Conservation (phyloP, 2,888 invertebrate species). For the Ectobius pallidus region DNA sequence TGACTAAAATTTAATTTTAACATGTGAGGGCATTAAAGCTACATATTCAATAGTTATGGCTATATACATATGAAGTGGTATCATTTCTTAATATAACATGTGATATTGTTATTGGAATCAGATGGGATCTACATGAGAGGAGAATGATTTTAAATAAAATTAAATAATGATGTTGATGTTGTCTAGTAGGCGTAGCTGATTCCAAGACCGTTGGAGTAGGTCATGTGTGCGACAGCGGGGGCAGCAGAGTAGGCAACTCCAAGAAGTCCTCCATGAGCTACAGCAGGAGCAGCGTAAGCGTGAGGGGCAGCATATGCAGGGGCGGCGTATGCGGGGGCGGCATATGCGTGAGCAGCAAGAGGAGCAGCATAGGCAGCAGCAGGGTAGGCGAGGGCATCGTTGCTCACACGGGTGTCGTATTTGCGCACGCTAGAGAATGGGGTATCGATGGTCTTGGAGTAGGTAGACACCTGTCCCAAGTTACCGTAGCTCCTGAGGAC, state of each 20-base stretch:
- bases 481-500: conserved; percentile 66
- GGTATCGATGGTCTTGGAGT: conserved; percentile 72
- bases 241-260: conserved; percentile 66
- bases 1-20: too few relatives aligned
- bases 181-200: conserved; percentile 62
- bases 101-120: too few relatives aligned
- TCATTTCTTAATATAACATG: too few relatives aligned
- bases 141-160: too few relatives aligned
- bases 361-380: conserved; percentile 43
- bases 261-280: conserved; percentile 52
- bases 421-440: conserved; percentile 75
- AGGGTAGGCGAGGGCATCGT: conserved; percentile 42
- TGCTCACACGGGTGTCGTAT: conserved; percentile 66
- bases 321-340: conserved; percentile 46
- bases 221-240: conserved; percentile 67
- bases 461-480: conserved; percentile 69
- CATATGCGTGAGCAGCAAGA: conserved; percentile 45
- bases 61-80: too few relatives aligned
- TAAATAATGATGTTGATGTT: too few relatives aligned
- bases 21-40: too few relatives aligned
- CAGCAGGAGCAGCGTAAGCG: conserved; percentile 40
- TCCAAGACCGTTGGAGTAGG: conserved; percentile 63
- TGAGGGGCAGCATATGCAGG: conserved; percentile 36
- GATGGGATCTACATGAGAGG: too few relatives aligned
- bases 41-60: too few relatives aligned